Conservation (phyloP, 1,140 invertebrate genomes). For the Probaryconus sp. region DNA sequence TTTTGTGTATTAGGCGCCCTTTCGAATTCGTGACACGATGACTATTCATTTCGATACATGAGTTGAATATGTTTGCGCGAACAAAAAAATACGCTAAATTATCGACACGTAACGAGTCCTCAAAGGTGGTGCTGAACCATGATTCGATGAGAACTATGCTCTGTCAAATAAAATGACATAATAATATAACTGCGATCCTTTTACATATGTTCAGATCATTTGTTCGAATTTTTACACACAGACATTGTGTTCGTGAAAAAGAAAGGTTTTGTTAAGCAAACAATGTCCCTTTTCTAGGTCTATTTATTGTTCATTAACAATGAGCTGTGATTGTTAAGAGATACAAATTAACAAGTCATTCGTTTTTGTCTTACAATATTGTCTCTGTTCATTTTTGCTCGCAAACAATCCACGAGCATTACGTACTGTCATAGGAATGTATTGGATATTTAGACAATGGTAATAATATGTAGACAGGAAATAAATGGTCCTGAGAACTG, state of each 20-base stretch:
- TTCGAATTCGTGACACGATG: constrained; percentile 22
- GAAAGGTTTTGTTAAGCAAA: constrained; percentile 43
- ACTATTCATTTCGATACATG: constrained; percentile 29
- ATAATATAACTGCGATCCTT: constrained; percentile 56
- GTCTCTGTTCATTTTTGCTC: too few relatives aligned
- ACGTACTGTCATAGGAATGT: too few relatives aligned
- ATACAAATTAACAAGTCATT: constrained; percentile 43
- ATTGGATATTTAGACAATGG: too few relatives aligned
- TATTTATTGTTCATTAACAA: constrained; percentile 46
- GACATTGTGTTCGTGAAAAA: constrained; percentile 20
- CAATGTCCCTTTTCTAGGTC: constrained; percentile 43
- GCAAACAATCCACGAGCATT: too few relatives aligned
- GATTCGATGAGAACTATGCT: constrained; percentile 65
- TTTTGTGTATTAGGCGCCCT: too few relatives aligned
- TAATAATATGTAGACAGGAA: too few relatives aligned
- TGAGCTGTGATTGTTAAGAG: constrained; percentile 36
- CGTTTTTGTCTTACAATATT: constrained; percentile 2
- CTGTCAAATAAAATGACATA: constrained; percentile 66
- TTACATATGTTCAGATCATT: constrained; percentile 27
- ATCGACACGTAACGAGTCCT: constrained; percentile 38
- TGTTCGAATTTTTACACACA: constrained; percentile 45
- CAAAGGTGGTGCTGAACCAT: constrained; percentile 60
- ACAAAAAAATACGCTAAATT: constrained; percentile 45
- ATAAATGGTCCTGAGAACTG: too few relatives aligned
- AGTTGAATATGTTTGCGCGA: constrained; percentile 37